phyloP scores from a whole-genome alignment of 2,888 invertebrate species.

The Athetis lepigone region DNA sequence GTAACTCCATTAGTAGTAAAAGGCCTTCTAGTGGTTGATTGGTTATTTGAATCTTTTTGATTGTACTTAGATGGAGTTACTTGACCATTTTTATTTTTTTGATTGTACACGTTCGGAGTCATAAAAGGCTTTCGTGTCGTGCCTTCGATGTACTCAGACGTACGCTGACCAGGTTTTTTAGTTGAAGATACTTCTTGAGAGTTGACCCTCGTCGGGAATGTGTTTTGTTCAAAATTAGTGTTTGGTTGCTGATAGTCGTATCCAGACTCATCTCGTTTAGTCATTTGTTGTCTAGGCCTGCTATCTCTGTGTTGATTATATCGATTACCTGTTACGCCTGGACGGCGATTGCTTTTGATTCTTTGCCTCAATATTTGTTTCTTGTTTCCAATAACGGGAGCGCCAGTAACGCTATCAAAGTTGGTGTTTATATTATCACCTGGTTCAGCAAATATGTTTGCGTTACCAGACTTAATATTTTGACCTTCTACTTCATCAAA shows the following conservation, averaged over 20 bases:
- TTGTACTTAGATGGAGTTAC: constrained; percentile 27
- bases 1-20: constrained; percentile 48
- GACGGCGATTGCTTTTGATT: constrained; percentile 1
- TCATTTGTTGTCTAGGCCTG: constrained; percentile 5
- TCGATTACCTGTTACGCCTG: not conserved
- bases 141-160: constrained; percentile 12
- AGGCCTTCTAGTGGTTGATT: constrained; percentile 41
- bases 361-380: constrained; percentile 1
- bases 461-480: not conserved
- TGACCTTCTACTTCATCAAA: not conserved
- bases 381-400: constrained; percentile 10
- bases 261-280: constrained; percentile 22
- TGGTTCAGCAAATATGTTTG: not conserved
- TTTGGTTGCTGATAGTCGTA: constrained; percentile 52
- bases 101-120: constrained; percentile 46
- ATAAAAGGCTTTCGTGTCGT: constrained; percentile 50
- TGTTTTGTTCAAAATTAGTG: constrained; percentile 28
- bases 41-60: constrained; percentile 14
- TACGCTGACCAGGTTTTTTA: constrained; percentile 10
- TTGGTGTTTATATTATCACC: not conserved
- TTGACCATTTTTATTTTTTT: constrained; percentile 15
- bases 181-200: constrained; percentile 18
- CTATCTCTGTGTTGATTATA: constrained; percentile 4
- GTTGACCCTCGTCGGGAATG: constrained; percentile 48
- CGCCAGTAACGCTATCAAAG: not conserved